A percentile compares a stretch with the other conserved stretches of the same genome.
phyloP scores from a whole-genome alignment of 2,888 invertebrate genomes.

The Cancer borealis region DNA sequence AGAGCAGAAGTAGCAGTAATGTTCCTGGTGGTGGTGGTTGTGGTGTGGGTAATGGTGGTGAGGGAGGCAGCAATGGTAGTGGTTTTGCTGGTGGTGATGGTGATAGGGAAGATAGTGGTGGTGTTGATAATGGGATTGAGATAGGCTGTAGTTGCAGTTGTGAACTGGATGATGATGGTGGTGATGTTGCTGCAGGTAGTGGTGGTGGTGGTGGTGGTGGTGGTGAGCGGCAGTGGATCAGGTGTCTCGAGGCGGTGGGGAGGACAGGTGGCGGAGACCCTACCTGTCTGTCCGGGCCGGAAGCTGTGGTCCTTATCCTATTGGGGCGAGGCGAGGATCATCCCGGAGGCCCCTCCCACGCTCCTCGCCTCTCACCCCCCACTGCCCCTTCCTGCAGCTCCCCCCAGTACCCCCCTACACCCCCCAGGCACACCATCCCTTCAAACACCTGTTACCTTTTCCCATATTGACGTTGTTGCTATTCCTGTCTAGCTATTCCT shows the following conservation, averaged over 20 bases:
- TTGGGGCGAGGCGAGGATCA: conserved; percentile 34
- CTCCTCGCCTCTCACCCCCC: conserved; percentile 28
- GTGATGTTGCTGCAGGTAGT: background rate
- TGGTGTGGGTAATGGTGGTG: background rate
- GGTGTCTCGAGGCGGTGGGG: conserved; percentile 14
- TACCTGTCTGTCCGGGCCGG: conserved; percentile 37
- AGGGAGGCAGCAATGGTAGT: background rate
- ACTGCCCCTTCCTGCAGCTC: background rate
- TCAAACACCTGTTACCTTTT: conserved; percentile 27
- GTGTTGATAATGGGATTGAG: background rate
- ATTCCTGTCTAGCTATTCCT: background rate
- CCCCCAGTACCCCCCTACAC: background rate
- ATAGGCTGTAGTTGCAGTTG: background rate
- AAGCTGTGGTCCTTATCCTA: conserved; percentile 37
- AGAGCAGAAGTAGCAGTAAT: no score
- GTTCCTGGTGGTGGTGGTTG: background rate
- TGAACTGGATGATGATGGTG: background rate
- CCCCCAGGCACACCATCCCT: background rate
- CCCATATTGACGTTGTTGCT: conserved; percentile 12
- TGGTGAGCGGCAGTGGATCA: background rate
- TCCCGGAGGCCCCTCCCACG: conserved; percentile 27
- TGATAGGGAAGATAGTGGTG: background rate
- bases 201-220: background rate
- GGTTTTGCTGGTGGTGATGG: background rate
- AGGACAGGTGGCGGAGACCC: conserved; percentile 28